phyloP scores from a whole-genome alignment of 2,888 invertebrate genomes.

The Drosophila tripunctata region DNA sequence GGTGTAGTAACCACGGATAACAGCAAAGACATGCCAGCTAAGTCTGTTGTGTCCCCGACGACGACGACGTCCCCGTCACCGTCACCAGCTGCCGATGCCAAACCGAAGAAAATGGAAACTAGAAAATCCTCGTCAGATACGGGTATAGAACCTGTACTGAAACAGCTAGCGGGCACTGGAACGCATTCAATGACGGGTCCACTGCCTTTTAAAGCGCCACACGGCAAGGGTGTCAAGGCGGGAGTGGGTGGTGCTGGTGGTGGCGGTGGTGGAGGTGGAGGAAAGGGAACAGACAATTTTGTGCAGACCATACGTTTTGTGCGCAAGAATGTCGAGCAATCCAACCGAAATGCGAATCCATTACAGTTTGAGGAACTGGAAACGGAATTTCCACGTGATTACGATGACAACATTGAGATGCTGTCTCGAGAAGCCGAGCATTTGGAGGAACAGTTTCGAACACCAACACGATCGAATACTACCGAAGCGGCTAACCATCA shows the following conservation, averaged over 20 bases:
- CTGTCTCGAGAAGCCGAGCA: conserved; percentile 84
- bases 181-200: conserved; percentile 53
- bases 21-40: conserved; percentile 68
- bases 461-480: conserved; percentile 71
- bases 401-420: conserved; percentile 84
- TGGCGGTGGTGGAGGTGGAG: no score
- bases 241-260: no score
- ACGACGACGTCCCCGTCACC: conserved; percentile 18
- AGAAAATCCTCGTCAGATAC: conserved; percentile 71
- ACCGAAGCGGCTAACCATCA: conserved; percentile 60
- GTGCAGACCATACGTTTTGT: conserved; percentile 82
- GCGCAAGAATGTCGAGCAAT: conserved; percentile 83
- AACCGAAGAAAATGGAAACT: conserved; percentile 59
- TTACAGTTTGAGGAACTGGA: conserved; percentile 82
- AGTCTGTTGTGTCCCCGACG: conserved; percentile 41
- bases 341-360: conserved; percentile 76
- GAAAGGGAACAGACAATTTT: conserved; percentile 58
- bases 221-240: conserved; percentile 29
- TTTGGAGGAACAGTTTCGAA: conserved; percentile 84
- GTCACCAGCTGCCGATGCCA: conserved; percentile 36
- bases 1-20: conserved; percentile 64
- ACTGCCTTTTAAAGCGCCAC: conserved; percentile 43
- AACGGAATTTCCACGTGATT: conserved; percentile 84
- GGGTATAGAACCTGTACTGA: conserved; percentile 61
- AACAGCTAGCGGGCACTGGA: conserved; percentile 43